Base-by-base conservation (phyloP, 2,797 vertebrate species). In the Xiphophorus birchmanni region DNA sequence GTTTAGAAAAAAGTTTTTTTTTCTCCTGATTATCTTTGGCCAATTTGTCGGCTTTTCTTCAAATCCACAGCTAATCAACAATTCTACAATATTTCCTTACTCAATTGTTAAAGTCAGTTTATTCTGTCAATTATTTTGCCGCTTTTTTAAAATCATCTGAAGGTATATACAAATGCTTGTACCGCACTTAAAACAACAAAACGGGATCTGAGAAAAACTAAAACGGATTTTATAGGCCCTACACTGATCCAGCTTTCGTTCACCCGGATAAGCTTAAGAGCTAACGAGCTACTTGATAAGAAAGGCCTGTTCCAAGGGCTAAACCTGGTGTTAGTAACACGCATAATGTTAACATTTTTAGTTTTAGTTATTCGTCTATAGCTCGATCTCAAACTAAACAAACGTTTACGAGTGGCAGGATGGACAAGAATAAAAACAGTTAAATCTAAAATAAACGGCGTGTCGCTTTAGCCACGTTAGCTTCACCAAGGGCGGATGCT, bases 401-500 rank as follows among this genome's bases (percentile, higher is more conserved):
- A 45, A 72, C 4, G 4, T 45, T 17, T 29, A 71, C 8, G 11
- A 40, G 63, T 17, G 44, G 29, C n/a, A 76, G 10, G 29, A 13
- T 8, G 29, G 13, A 15, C 48, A 5, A 15, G 0, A 37, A 15
- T 48, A 37, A 23, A 42, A 26, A 37, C 8, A 35, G 29, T 37
- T 26, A 65, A 21, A 50, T 0, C 10, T 29, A 11, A 4, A 74
- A 44, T 5, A 0, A 1, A n/a, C 0, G 37, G 18, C 37, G 1
- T 10, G 3, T 37, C 2, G 9, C 48, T 75, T 78, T 72, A 73
- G n/a, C 58, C 32, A 45, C 4, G n/a, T 10, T 81, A 60, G 58
- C 65, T 44, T 45, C 5, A 40, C 77, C 77, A 82, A 92, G 94
- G 94, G 94, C 94, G 94, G 93, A 95, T 94, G 90, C 93, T 88